Conservation (phyloP, 1,140 invertebrate species). For the Habropoda laboriosa region DNA sequence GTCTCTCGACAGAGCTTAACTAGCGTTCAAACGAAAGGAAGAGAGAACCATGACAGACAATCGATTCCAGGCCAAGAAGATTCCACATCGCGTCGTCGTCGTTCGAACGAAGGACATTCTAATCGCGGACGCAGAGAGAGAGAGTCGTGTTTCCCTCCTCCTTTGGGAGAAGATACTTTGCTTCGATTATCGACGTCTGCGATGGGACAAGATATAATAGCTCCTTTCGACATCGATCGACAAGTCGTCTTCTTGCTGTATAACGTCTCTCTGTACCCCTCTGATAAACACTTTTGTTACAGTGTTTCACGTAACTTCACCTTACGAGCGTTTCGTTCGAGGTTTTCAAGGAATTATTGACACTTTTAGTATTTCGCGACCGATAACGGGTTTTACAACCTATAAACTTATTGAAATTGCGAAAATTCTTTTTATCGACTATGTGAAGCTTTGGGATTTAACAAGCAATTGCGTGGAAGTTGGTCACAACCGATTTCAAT, state of each 20-base stretch:
- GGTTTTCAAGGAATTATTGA: not conserved
- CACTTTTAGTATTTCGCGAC: not conserved
- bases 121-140: not conserved
- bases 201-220: slow-evolving; percentile 4
- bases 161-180: not conserved
- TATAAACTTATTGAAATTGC: no score
- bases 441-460: no score
- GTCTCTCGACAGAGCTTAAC: not conserved
- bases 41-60: not conserved
- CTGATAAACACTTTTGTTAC: slow-evolving; percentile 25
- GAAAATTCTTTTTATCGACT: no score
- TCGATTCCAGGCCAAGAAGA: not conserved
- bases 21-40: not conserved
- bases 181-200: slow-evolving; percentile 2
- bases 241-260: slow-evolving; percentile 12
- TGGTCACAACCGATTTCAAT: no score
- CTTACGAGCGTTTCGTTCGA: no score
- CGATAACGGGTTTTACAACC: not conserved
- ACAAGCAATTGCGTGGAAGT: no score
- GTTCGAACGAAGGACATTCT: not conserved
- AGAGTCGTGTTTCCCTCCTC: not conserved
- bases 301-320: not conserved
- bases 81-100: not conserved
- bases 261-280: slow-evolving; percentile 6
- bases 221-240: slow-evolving; percentile 18